A percentile compares a stretch with the other conserved stretches of the same genome.
Evolutionary conservation across 2,888 invertebrate species (phyloP).

Genomic region (Cantharis nigra): DNA sequence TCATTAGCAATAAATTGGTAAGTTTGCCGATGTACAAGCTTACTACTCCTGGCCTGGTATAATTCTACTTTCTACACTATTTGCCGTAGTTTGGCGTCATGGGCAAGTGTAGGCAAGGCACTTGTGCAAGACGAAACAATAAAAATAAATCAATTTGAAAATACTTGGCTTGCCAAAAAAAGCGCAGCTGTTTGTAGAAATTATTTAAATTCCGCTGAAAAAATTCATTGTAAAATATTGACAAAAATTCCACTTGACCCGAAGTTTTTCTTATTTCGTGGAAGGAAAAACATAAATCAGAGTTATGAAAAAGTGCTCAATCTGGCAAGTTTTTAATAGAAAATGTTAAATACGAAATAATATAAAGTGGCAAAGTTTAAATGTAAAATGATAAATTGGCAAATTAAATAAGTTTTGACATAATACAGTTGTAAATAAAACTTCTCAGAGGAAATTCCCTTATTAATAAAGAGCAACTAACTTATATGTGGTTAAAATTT

Average conservation of each 20-base stretch:
- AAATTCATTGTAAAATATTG: background rate
- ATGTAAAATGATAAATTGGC: background rate
- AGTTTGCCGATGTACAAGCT: background rate
- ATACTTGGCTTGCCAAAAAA: background rate
- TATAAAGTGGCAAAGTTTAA: background rate
- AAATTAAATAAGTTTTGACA: conserved; percentile 1
- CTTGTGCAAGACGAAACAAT: background rate
- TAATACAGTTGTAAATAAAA: conserved; percentile 9
- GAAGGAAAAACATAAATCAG: background rate
- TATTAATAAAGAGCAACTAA: conserved; percentile 11
- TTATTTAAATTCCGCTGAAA: background rate
- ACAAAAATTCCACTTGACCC: background rate
- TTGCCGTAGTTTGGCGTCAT: no score
- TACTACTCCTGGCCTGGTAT: background rate
- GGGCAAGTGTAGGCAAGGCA: no score
- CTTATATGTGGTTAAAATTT: conserved; percentile 26
- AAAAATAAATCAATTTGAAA: background rate
- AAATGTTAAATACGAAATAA: background rate
- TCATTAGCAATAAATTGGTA: background rate
- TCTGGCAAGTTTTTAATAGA: background rate
- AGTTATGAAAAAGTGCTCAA: background rate
- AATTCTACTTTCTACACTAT: no score
- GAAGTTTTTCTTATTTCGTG: background rate
- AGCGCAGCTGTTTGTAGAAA: background rate
- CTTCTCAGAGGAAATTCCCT: conserved; percentile 41